Evolutionary conservation across 2,797 vertebrate species (phyloP).

Genomic region (Hydrolagus colliei): DNA sequence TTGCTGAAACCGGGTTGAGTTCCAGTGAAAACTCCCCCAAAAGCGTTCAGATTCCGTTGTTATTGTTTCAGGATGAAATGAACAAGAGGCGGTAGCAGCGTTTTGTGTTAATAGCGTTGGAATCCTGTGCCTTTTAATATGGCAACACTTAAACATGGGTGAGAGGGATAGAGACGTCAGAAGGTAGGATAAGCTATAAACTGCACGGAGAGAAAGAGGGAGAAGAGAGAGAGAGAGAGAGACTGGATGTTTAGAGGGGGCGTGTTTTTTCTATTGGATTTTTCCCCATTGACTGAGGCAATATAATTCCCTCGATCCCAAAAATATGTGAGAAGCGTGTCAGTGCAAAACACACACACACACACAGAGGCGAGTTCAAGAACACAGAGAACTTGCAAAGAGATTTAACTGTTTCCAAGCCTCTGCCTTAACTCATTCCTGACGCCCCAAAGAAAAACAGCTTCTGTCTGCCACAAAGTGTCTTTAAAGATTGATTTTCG

Average conservation of each 20-base stretch:
- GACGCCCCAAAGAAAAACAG: too few relatives aligned
- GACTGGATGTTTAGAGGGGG: neutral
- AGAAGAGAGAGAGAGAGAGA: too few relatives aligned
- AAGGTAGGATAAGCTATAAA: neutral
- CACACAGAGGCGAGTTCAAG: too few relatives aligned
- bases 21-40: neutral
- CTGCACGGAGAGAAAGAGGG: neutral
- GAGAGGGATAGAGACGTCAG: neutral
- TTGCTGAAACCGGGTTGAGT: too few relatives aligned
- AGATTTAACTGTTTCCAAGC: too few relatives aligned
- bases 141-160: neutral
- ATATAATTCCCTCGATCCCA: neutral
- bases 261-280: neutral
- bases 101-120: neutral
- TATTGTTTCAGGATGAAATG: neutral
- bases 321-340: slow-evolving; percentile 16
- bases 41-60: neutral
- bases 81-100: neutral
- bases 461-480: too few relatives aligned
- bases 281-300: neutral
- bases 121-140: neutral
- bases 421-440: too few relatives aligned
- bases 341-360: neutral
- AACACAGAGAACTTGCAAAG: too few relatives aligned
- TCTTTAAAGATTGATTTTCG: too few relatives aligned